phyloP scores from a whole-genome alignment of 2,113 vertebrate species.

The Cyanoramphus novaezelandiae region DNA sequence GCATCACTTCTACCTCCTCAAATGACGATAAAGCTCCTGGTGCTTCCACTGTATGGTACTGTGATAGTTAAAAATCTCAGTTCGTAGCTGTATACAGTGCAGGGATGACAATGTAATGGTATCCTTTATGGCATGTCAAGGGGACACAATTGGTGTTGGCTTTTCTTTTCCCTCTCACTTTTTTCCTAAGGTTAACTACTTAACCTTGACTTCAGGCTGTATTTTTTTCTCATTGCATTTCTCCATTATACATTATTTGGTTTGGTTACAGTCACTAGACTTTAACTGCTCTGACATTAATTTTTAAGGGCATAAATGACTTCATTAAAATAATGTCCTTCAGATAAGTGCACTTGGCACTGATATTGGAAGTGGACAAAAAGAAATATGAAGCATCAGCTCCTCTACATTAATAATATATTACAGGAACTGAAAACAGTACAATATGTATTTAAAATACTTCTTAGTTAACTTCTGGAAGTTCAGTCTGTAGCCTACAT shows the following conservation, averaged over 20 bases:
- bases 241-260: conserved; percentile 67
- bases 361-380: conserved; percentile 35
- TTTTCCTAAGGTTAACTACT: conserved; percentile 44
- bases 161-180: conserved; percentile 2
- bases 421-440: not conserved
- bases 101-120: not conserved
- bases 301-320: conserved; percentile 68
- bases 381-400: conserved; percentile 5
- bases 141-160: not conserved
- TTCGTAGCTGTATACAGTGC: not conserved
- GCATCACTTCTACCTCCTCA: not conserved
- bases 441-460: not conserved
- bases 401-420: not conserved
- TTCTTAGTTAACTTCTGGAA: not conserved
- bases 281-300: conserved; percentile 68
- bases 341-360: conserved; percentile 47
- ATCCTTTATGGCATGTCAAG: not conserved
- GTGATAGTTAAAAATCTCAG: not conserved
- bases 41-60: not conserved
- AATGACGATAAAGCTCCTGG: not conserved
- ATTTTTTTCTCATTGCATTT: conserved; percentile 54
- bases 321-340: conserved; percentile 73
- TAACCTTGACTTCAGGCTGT: conserved; percentile 59
- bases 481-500: not conserved
- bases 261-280: conserved; percentile 67